Base-by-base conservation (phyloP, 92 coral and sea anemone species). In the Paramuricea clavata region DNA sequence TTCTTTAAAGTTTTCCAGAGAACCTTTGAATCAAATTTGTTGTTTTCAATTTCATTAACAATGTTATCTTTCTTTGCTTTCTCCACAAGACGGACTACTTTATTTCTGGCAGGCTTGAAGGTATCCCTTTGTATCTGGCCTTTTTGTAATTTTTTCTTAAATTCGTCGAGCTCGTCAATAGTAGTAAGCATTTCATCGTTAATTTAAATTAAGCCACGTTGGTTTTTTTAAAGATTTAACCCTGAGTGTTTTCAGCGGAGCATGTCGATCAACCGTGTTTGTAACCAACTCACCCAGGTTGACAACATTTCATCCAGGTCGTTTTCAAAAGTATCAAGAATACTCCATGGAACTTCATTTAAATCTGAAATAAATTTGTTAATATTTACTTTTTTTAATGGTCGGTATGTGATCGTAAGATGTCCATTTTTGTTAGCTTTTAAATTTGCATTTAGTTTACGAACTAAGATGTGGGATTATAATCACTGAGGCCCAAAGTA, bases 381-480 rank as follows among this genome's bases (percentile, higher is more conserved):
- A 52, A 49, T 82, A 30, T 79, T 69, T n/a, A 87, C 71, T 81
- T 81, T 84, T 74, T 73, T 72, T 6, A 72, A 67, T 9, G 74
- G 39, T 4, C 86, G 56, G 27, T n/a, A 73, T 81, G 91, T 87
- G 82, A 87, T 52, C 15, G 87, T 56, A 72, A 81, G 81, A 47
- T 81, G 87, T 11, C 72, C 17, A 49, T 10, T 39, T 39, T 39
- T 10, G 10, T 39, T 39, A n/a, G n/a, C 42, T 81, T 87, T 87
- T 54, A 71, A 56, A 81, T 87, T 87, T 87, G 90, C 90, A 81
- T 81, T 87, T 81, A 81, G 87, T 87, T 87, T 81, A 42, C 86
- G 81, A 33, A 80, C 54, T 34, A 74, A 39, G 54, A 73, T 41
- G 81, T 69, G 41, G 59, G 88, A 67, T 78, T 87, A 34, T 79